Evolutionary conservation across 2,113 vertebrate species (phyloP).

Genomic region (Protobothrops mucrosquamatus): DNA sequence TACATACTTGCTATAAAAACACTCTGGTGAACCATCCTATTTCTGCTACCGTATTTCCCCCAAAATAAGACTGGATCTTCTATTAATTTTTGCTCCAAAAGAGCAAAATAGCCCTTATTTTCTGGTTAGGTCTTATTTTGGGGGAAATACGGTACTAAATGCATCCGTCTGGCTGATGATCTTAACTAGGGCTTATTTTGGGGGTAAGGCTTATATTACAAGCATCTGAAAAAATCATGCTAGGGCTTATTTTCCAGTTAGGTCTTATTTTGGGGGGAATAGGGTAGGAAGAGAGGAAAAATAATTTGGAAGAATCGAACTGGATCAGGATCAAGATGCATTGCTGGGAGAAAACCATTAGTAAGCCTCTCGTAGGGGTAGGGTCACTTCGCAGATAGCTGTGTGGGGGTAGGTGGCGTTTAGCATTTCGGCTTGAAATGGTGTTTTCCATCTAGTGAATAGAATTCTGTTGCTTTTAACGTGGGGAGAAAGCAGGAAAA

Average conservation of each 20-base stretch:
- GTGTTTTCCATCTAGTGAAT: not conserved
- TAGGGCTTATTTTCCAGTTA: too few relatives aligned
- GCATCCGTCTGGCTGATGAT: too few relatives aligned
- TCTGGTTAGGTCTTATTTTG: too few relatives aligned
- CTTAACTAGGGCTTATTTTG: too few relatives aligned
- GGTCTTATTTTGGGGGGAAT: too few relatives aligned
- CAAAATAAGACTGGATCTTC: too few relatives aligned
- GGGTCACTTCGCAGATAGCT: not conserved
- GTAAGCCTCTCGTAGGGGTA: not conserved
- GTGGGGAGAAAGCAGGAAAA: not conserved
- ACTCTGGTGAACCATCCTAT: not conserved
- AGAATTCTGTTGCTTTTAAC: not conserved
- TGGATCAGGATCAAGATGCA: not conserved
- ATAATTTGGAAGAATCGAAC: not conserved
- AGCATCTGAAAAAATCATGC: too few relatives aligned
- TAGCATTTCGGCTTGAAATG: not conserved
- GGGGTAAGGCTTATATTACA: too few relatives aligned
- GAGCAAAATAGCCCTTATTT: too few relatives aligned
- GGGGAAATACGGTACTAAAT: too few relatives aligned
- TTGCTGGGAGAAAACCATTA: not conserved
- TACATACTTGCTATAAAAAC: not conserved
- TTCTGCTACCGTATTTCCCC: too few relatives aligned
- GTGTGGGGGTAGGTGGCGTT: not conserved
- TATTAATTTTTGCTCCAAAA: too few relatives aligned
- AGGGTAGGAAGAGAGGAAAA: not conserved